Base-by-base conservation (phyloP, 1,140 invertebrate species). In the Sminthurides bifidus region DNA sequence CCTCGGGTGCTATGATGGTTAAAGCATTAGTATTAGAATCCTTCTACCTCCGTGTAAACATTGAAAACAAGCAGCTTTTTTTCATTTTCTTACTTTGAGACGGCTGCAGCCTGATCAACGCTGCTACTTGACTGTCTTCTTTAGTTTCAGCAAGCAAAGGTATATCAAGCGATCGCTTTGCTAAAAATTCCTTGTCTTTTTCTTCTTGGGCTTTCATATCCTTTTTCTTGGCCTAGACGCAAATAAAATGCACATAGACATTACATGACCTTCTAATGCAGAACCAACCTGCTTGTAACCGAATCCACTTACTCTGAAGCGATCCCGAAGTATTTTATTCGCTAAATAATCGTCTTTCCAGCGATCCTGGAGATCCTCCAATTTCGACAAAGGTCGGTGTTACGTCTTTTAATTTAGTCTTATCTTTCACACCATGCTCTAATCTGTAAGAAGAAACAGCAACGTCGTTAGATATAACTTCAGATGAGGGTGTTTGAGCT, bases 321-420 rank as follows among this genome's bases (percentile, higher is more conserved):
- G 77, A 45, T 82, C 77, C 57, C 92, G 75, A 14, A 93, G 71
- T 40, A 79, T 73, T 68, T 81, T 84, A 73, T 96, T 96, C 1
- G 89, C 82, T 58, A 80, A 77, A 70, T 92, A 97, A 71, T 88
- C 88, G 76, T 96, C 90, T 68, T 85, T 83, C 84, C 84, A 92
- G 52, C 74, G 73, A 59, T 87, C 81, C 71, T 92, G 88, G 30
- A 83, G 75, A 31, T 82, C 79, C 58, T 87, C 82, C 3, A 94
- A 73, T 66, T 79, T 76, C n/a, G 48, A 81, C 79, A 0, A 97
- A 67, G 17, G 77, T 73, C 1, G 84, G 82, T 62, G 84, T 81
- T 4, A 81, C 75, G 48, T 76, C 76, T 65, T 83, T 83, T 0
- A 82, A 81, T 46, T 79, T 77, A 63, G 77, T 77, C 63, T 80